Percentiles rank a stretch among this genome's conserved stretches.
Evolutionary conservation across 2,113 vertebrate genomes (phyloP).

Genomic region (Pterocles orientalis): DNA sequence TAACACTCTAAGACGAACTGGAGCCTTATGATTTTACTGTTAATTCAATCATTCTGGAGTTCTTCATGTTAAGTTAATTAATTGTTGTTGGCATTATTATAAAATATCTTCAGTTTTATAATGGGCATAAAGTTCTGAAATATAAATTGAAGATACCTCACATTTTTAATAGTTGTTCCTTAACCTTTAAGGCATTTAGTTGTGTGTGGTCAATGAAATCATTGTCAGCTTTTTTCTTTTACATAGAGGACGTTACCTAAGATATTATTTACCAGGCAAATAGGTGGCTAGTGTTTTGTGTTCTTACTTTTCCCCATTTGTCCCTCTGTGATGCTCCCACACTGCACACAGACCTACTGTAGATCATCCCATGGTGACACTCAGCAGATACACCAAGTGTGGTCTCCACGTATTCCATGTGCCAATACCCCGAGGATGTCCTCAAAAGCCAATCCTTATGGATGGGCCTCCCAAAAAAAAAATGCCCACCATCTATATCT

Average conservation of each 20-base stretch:
- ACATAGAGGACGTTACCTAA: neutral
- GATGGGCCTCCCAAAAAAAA: neutral
- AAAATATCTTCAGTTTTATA: conserved; percentile 36
- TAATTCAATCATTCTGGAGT: conserved; percentile 58
- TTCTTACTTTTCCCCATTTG: neutral
- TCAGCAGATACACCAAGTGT: neutral
- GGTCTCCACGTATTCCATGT: neutral
- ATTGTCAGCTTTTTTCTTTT: neutral
- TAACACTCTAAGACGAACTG: neutral
- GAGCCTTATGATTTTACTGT: conserved; percentile 49
- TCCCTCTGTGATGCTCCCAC: neutral
- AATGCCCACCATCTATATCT: rapidly evolving
- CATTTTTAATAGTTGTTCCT: conserved; percentile 47
- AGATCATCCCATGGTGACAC: neutral
- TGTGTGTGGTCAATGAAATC: neutral
- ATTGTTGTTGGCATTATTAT: conserved; percentile 61
- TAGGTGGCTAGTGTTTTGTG: neutral
- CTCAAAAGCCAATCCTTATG: neutral
- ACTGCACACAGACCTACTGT: rapidly evolving
- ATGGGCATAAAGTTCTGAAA: conserved; percentile 52
- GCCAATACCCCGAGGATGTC: neutral
- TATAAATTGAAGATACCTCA: conserved; percentile 56
- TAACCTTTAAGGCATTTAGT: conserved; percentile 10
- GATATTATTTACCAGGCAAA: neutral
- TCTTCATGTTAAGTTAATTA: conserved; percentile 47